Base-by-base conservation (phyloP, 2,888 invertebrate genomes). In the Leptinotarsa rubiginosa region DNA sequence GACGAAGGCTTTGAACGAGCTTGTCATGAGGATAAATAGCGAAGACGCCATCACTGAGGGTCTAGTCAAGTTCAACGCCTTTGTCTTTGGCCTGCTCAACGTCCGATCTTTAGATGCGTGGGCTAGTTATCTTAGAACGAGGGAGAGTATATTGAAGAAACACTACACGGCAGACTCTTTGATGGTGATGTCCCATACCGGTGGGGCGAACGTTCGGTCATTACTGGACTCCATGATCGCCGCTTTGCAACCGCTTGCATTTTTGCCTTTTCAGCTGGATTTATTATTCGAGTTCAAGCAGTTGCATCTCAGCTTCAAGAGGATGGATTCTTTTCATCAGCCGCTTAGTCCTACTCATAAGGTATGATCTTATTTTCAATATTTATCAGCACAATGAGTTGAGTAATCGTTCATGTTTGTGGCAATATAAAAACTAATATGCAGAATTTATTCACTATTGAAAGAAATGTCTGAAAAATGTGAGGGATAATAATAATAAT, bases 71-170 rank as follows among this genome's bases (percentile, higher is more conserved):
- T 96, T 96, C 86, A 95, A 96, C 86, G 96, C 96, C 70, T 96
- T 96, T 86, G 92, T 96, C 78, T 92, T 96, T 85, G 96, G 96
- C 64, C 89, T 97, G 75, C 90, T 96, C 71, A 96, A 96, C 87
- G 92, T 96, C 72, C 91, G 94, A 80, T 94, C 96, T n/a, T 89
- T 97, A 81, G 96, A 96, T 83, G 96, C 96, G 49, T 97, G 97
- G 96, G 91, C 96, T 79, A 94, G 95, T 73, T 96, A 96, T 86
- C 90, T 97, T 70, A 91, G 95, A 79, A 95, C 96, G 16, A 91
- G 96, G 79, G 96, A 96, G 86, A 93, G 93, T 20, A 91, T 96
- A 20, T 89, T 96, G 69, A 91, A 92, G 59, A 95, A 94, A 84
- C 95, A 96, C 86, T 97, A 96, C 88, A 91, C 90, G 4, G 90